Base-by-base conservation (phyloP, 2,888 invertebrate species). In the Melanostoma mellinum region DNA sequence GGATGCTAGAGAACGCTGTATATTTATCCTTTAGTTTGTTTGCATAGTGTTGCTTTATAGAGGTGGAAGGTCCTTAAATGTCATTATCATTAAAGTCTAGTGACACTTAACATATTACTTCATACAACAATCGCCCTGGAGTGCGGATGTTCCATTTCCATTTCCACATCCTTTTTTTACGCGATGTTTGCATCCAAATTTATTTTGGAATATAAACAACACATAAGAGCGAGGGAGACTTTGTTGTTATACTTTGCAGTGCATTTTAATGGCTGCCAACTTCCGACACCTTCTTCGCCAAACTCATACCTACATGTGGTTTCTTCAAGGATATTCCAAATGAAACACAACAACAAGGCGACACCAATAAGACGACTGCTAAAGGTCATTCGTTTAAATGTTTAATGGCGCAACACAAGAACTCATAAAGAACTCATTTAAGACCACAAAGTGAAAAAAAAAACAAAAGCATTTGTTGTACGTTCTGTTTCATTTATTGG, bases 11-110 rank as follows among this genome's bases (percentile, higher is more conserved):
- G 32, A 44, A 35, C 38, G 20, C 36, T 69, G 48, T 50, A 55
- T 40, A 44, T 60, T 65, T 72, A 50, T 56, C 44, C 69, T 63
- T 53, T 32, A 58, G 38, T 60, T 38, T 61, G 36, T 53, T 32
- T 60, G 52, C 44, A 32, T 50, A 30, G 32, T 44, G 20, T 52
- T 20, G 35, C 33, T 38, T 42, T 42, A 42, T 42, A 67, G 48
- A 42, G 44, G 42, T 38, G 69, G 38, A 44, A 50, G 48, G 55
- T 61, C 44, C 72, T 63, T 61, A 68, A 77, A 77, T 63, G 77
- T 82, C 81, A 73, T 81, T 81, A 77, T 81, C 81, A 73, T 81
- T 77, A 72, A 63, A 77, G 36, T 68, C 33, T 73, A 77, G 72
- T 56, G 61, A 56, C 61, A 52, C 61, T 77, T 56, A 30, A 40